Evolutionary conservation across 2,113 vertebrate species (phyloP).

Genomic region (Opisthocomus hoazin): DNA sequence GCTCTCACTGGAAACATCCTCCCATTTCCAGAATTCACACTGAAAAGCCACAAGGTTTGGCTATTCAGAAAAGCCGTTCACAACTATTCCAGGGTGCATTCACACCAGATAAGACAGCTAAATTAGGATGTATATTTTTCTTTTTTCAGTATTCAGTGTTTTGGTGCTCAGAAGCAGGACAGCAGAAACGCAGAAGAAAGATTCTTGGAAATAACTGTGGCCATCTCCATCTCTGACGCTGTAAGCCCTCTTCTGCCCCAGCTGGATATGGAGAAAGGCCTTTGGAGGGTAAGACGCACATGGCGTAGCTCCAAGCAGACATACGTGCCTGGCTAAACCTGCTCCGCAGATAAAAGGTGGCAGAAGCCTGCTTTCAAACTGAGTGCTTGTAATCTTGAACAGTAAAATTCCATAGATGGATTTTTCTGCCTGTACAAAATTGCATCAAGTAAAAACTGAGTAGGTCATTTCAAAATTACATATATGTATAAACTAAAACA

Average conservation of each 20-base stretch:
- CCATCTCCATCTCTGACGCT: neutral
- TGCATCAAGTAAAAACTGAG: neutral
- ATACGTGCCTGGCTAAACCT: neutral
- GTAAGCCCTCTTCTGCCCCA: neutral
- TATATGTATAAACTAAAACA: neutral
- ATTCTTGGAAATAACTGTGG: neutral
- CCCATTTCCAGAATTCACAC: neutral
- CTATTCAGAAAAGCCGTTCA: neutral
- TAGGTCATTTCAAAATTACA: neutral
- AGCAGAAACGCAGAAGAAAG: neutral
- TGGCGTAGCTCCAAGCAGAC: neutral
- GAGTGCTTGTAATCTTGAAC: neutral
- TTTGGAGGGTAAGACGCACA: rapidly evolving
- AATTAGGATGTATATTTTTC: neutral
- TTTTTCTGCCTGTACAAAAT: neutral
- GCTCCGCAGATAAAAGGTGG: neutral
- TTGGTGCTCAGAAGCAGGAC: neutral
- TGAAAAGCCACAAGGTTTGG: neutral
- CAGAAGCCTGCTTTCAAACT: neutral
- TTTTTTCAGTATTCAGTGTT: neutral
- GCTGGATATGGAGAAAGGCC: neutral
- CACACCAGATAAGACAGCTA: neutral
- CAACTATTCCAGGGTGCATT: neutral
- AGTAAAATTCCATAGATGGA: neutral
- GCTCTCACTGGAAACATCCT: neutral